Evolutionary conservation across 2,797 vertebrate genomes (phyloP).

Genomic region (Hyperoplus immaculatus): DNA sequence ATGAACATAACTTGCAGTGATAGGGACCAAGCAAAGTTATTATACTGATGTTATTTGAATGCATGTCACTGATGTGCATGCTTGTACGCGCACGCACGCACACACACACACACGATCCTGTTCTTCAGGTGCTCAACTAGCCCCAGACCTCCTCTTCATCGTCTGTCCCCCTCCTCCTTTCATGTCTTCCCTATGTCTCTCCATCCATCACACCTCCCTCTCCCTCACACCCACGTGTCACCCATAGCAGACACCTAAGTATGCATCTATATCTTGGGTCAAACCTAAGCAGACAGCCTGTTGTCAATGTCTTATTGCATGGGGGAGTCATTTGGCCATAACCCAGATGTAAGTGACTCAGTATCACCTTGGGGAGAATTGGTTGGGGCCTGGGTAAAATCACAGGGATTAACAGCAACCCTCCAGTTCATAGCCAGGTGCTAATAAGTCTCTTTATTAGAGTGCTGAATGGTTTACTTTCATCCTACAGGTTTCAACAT

Average conservation of each 20-base stretch:
- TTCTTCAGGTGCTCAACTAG: slow-evolving; percentile 20
- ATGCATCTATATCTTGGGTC: neutral
- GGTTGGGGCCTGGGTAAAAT: neutral
- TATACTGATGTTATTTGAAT: slow-evolving; percentile 4
- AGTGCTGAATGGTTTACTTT: neutral
- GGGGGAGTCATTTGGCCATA: neutral
- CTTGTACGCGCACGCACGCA: neutral
- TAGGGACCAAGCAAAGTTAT: neutral
- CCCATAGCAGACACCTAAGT: neutral
- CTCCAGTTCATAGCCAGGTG: slow-evolving; percentile 1
- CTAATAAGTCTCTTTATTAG: neutral
- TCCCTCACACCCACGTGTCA: slow-evolving; percentile 25
- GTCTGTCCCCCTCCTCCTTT: neutral
- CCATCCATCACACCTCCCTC: slow-evolving; percentile 37
- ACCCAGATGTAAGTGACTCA: neutral
- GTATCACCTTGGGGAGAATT: slow-evolving; percentile 4
- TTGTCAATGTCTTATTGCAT: neutral
- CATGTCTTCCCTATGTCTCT: slow-evolving; percentile 22
- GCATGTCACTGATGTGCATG: slow-evolving; percentile 5
- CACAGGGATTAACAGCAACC: neutral
- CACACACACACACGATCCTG: neutral
- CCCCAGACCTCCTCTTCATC: neutral
- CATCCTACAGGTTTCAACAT: neutral
- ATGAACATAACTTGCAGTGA: neutral
- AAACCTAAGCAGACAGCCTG: neutral